Evolutionary conservation across 2,888 invertebrate genomes (phyloP), one percentile per base, ranked within the genome.

Genomic region (Diachrysia chrysitis): DNA sequence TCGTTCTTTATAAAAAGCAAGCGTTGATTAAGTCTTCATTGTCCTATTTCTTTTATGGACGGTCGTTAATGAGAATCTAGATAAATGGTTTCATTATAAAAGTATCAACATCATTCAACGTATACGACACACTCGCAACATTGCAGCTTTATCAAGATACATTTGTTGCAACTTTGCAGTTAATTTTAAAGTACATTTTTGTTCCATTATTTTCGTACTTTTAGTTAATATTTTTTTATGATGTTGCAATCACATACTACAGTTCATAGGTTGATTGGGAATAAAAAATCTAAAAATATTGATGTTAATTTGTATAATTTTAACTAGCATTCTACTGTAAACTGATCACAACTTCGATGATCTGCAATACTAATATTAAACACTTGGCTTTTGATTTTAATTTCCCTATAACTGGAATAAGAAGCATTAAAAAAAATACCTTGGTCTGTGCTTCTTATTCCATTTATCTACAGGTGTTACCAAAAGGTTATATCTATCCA

Each of bases 1-100:
- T n/a, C n/a, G n/a, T n/a, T n/a, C n/a, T n/a, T n/a, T n/a, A 2
- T 16, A 7, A 2, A 3, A 14, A 51, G 21, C 12, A 12, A 2
- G 1, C 42, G 6, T 16, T 42, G n/a, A n/a, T 51, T 21, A 21
- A 21, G 48, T 51, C 12, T 51, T 12, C 21, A 12, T 19, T 51
- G 48, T 21, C 19, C 46, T 46, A 17, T 17, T 46, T 51, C 10
- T 19, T 51, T 51, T 51, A 51, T 51, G 21, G 9, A 21, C 21
- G 29, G 3, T 17, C 58, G 48, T 48, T 21, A 51, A 10, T 51
- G 48, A 21, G 19, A 19, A 51, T 51, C 48, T 51, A 51, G 48
- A 51, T 51, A 51, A 51, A 51, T 51, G 4, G 48, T 51, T 51
- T 51, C 48, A 51, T 51, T 51, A 51, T 51, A 51, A 51, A 51